A percentile compares a stretch with the other conserved stretches of the same genome.
phyloP scores from a whole-genome alignment of 2,888 invertebrate species.

The Branchellion lobata region DNA sequence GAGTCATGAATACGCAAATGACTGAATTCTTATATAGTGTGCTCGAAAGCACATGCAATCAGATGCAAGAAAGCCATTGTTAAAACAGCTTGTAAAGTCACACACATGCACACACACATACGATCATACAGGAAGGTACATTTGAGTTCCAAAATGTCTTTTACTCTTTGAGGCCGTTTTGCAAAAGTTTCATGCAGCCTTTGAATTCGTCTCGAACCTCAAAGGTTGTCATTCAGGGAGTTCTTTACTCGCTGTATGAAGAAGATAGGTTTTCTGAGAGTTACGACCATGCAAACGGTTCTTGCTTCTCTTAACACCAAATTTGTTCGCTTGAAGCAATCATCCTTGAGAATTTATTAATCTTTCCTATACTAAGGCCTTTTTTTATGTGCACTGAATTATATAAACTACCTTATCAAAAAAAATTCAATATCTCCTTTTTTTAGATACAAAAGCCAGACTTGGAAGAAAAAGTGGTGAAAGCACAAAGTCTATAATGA shows the following conservation, averaged over 20 bases:
- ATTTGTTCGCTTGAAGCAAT: too few species aligned
- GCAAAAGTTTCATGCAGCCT: background rate
- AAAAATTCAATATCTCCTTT: background rate
- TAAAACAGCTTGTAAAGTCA: too few species aligned
- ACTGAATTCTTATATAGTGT: too few species aligned
- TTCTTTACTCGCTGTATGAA: slow-evolving; percentile 4
- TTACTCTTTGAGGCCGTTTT: slow-evolving; percentile 12
- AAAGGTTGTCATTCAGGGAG: slow-evolving; percentile 22
- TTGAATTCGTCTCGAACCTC: background rate
- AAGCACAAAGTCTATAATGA: background rate
- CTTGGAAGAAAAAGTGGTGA: background rate
- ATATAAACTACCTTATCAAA: too few species aligned
- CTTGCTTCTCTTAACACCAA: background rate
- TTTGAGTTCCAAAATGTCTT: slow-evolving; percentile 3
- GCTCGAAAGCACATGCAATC: too few species aligned
- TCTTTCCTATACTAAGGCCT: background rate
- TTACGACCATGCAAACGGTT: slow-evolving; percentile 3
- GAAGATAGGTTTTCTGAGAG: background rate
- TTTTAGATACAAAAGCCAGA: background rate
- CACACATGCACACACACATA: too few species aligned
- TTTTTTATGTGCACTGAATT: background rate
- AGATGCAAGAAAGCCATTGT: too few species aligned
- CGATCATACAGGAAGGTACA: slow-evolving; percentile 34
- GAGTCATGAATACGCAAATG: too few species aligned
- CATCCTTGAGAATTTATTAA: too few species aligned